phyloP scores from a whole-genome alignment of 1,140 invertebrate species.

The Cherax quadricarinatus region DNA sequence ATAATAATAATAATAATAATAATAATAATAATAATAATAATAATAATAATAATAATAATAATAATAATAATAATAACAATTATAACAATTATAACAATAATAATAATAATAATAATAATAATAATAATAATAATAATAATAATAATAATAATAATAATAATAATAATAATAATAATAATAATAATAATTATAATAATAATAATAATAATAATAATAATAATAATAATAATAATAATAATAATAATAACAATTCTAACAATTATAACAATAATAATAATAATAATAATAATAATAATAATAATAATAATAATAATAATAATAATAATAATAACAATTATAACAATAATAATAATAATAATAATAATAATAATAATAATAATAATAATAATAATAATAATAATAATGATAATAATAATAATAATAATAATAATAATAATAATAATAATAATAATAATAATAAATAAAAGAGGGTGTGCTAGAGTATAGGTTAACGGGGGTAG shows the following conservation, averaged over 20 bases:
- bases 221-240: constrained; percentile 25
- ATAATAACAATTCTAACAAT: too few relatives aligned
- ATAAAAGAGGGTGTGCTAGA: too few relatives aligned
- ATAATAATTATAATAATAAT: constrained; percentile 23
- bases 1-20: constrained; percentile 32
- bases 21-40: constrained; percentile 27
- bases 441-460: neutral
- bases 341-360: constrained; percentile 31
- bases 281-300: neutral
- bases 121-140: constrained; percentile 14
- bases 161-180: constrained; percentile 25
- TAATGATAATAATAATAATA: constrained; percentile 31
- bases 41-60: neutral
- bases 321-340: constrained; percentile 32
- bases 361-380: neutral
- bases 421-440: neutral
- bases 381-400: constrained; percentile 21
- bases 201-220: neutral
- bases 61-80: neutral
- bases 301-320: constrained; percentile 11
- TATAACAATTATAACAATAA: too few relatives aligned
- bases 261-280: constrained; percentile 27
- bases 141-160: neutral
- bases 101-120: constrained; percentile 32
- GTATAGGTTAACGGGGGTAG: too few relatives aligned